Conservation (phyloP, 1,140 invertebrate genomes). For the Grapholita molesta region DNA sequence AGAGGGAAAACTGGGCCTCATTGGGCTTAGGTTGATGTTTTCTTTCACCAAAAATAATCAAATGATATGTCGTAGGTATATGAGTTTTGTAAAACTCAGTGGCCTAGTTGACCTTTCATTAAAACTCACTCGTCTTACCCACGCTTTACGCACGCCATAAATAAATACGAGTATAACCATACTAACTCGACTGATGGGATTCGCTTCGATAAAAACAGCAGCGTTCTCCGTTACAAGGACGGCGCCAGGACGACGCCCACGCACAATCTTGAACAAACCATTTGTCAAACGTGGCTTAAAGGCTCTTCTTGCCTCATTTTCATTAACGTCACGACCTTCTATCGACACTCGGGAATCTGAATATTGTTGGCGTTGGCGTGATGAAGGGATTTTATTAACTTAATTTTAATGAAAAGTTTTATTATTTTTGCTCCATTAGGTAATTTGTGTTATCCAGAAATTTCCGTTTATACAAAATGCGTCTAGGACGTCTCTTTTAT, state of each 20-base stretch:
- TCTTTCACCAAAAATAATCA: too few species aligned
- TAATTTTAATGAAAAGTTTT: background rate
- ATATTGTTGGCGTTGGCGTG: background rate
- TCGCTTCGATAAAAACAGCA: background rate
- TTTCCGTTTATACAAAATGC: too few species aligned
- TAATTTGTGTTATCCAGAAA: background rate
- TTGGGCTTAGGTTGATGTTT: too few species aligned
- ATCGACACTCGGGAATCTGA: background rate
- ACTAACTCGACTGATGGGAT: too few species aligned
- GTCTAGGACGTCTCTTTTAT: too few species aligned
- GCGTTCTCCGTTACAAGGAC: background rate
- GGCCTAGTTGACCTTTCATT: too few species aligned
- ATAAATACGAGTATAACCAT: background rate
- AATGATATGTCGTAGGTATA: too few species aligned
- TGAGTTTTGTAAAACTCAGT: too few species aligned
- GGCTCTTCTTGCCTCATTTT: background rate
- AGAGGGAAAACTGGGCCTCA: too few species aligned
- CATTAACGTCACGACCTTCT: background rate
- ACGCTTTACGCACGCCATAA: too few species aligned
- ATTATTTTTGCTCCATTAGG: background rate
- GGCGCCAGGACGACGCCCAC: background rate
- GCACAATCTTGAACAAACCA: background rate
- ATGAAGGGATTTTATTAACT: background rate
- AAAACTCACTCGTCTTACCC: too few species aligned
- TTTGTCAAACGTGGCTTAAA: slow-evolving; percentile 10